phyloP scores from a whole-genome alignment of 2,888 invertebrate species.

The Xestia sexstrigata region DNA sequence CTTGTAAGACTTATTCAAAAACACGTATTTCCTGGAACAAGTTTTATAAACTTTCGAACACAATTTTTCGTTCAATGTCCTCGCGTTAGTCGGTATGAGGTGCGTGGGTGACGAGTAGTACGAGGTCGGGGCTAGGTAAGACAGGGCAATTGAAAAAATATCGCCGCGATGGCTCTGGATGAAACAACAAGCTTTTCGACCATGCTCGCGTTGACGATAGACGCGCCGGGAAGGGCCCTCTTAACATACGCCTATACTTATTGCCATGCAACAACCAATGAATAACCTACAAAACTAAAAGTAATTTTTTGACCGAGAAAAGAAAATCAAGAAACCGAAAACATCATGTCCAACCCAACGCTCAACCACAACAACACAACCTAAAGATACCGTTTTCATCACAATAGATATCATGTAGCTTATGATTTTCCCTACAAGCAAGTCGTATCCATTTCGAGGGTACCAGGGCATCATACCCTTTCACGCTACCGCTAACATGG shows the following conservation, averaged over 20 bases:
- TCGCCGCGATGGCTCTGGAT: too few species aligned
- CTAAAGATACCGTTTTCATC: not conserved
- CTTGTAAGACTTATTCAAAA: too few species aligned
- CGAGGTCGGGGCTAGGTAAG: too few species aligned
- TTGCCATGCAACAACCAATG: not conserved
- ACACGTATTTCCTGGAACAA: too few species aligned
- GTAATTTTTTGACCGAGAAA: not conserved
- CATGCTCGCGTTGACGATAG: too few species aligned
- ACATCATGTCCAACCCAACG: not conserved
- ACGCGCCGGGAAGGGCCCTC: too few species aligned
- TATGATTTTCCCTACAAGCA: slow-evolving; percentile 21
- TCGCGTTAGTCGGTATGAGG: too few species aligned
- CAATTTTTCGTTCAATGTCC: too few species aligned
- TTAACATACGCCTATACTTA: not conserved
- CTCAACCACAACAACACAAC: not conserved
- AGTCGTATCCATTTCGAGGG: slow-evolving; percentile 14
- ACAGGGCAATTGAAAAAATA: too few species aligned
- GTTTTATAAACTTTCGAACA: too few species aligned
- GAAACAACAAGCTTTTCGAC: too few species aligned
- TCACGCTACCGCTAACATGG: not conserved
- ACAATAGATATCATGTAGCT: not conserved
- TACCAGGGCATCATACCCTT: slow-evolving; percentile 15
- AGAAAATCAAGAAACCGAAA: not conserved
- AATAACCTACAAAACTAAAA: not conserved
- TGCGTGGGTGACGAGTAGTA: too few species aligned